Conservation (phyloP, 1,140 invertebrate species). For the Penaeus indicus region DNA sequence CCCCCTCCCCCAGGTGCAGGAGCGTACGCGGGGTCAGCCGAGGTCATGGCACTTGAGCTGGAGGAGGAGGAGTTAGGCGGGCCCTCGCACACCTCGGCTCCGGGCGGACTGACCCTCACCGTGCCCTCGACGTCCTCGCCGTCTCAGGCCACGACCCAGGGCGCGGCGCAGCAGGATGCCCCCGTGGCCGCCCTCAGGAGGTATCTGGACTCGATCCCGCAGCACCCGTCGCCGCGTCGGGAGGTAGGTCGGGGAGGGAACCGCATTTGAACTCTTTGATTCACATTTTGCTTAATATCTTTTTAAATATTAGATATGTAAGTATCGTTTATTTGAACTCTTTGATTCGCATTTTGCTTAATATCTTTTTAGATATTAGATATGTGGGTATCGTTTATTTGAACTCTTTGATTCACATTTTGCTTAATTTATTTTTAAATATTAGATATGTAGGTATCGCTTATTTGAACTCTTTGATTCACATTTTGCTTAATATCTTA, state of each 20-base stretch:
- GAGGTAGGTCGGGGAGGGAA: background rate
- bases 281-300: no score
- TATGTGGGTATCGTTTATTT: no score
- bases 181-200: slow-evolving; percentile 48
- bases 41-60: background rate
- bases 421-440: no score
- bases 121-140: slow-evolving; percentile 35
- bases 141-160: background rate
- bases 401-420: no score
- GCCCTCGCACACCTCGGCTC: background rate
- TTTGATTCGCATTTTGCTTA: no score
- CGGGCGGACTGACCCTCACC: slow-evolving; percentile 33
- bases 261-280: no score
- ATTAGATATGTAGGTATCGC: no score
- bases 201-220: slow-evolving; percentile 49
- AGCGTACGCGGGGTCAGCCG: background rate
- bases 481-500: no score
- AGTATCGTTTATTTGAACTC: no score
- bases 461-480: no score
- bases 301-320: no score
- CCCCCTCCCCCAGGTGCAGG: background rate
- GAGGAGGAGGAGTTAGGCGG: background rate
- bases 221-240: slow-evolving; percentile 47
- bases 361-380: no score
- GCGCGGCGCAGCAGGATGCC: slow-evolving; percentile 23